A percentile compares a stretch with the other conserved stretches of the same genome.
Evolutionary conservation across 2,113 vertebrate species (phyloP).

Genomic region (Pseudorectes ferrugineus): DNA sequence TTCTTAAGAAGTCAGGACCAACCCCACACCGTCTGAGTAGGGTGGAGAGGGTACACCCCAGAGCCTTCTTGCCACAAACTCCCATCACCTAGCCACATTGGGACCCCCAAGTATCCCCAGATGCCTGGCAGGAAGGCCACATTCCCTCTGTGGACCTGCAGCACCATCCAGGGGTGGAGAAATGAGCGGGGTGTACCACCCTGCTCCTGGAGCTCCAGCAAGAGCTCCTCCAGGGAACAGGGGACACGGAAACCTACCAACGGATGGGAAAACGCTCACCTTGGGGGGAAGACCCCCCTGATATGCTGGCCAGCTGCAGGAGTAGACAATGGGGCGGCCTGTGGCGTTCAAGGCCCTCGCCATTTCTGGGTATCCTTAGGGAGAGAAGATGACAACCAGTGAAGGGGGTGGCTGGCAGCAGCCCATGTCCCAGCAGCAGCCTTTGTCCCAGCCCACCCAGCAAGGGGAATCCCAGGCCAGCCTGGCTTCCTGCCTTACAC

Average conservation of each 20-base stretch:
- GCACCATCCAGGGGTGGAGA: neutral
- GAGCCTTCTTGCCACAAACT: neutral
- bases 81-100: neutral
- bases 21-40: neutral
- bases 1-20: neutral
- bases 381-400: neutral
- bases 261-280: constrained; percentile 59
- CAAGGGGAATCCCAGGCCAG: neutral
- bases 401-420: neutral
- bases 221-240: neutral
- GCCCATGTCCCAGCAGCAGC: neutral
- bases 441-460: neutral
- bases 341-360: constrained; percentile 84
- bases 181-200: neutral
- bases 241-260: neutral
- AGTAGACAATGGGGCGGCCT: constrained; percentile 84
- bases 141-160: neutral
- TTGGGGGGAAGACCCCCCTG: constrained; percentile 86
- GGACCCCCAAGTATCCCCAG: neutral
- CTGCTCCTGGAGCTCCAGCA: neutral
- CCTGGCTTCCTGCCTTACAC: neutral
- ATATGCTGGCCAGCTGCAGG: constrained; percentile 94
- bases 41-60: neutral
- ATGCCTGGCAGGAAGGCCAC: neutral
- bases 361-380: constrained; percentile 88